Conservation (phyloP, 2,888 invertebrate species). For the Nomada flava region DNA sequence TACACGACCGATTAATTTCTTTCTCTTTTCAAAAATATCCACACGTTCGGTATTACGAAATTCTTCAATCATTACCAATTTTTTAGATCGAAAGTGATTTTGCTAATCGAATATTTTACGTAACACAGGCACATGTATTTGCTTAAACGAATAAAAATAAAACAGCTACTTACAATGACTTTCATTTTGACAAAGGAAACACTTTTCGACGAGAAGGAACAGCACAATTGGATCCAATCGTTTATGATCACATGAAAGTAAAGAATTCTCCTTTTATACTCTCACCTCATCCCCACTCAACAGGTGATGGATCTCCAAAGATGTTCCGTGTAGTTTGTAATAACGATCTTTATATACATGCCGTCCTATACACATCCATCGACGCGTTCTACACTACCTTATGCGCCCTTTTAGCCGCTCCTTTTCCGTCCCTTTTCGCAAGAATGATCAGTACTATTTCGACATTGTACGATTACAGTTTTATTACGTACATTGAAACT, state of each 20-base stretch:
- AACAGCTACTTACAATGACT: conserved; percentile 83
- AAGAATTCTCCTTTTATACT: conserved; percentile 84
- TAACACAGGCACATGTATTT: not conserved
- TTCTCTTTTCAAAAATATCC: too few species aligned
- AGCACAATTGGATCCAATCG: conserved; percentile 74
- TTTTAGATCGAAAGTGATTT: not conserved
- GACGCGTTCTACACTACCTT: conserved; percentile 1
- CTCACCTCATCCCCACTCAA: conserved; percentile 82
- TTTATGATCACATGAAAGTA: conserved; percentile 80
- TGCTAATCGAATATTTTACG: not conserved
- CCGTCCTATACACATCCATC: conserved; percentile 31
- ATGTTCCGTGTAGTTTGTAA: conserved; percentile 58
- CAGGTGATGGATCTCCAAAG: conserved; percentile 62
- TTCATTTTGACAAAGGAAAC: conserved; percentile 81
- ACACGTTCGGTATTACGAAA: too few species aligned
- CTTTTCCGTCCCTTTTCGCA: not conserved
- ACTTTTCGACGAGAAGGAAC: conserved; percentile 28
- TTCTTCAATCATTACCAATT: not conserved
- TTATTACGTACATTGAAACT: too few species aligned
- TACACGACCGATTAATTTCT: too few species aligned
- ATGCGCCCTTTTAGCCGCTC: not conserved
- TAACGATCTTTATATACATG: conserved; percentile 42
- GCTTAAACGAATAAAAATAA: not conserved
- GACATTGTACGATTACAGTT: not conserved
- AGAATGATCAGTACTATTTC: not conserved